A percentile compares a stretch with the other conserved stretches of the same genome.
phyloP scores from a whole-genome alignment of 1,140 invertebrate genomes.

The Drosophila pallidifrons region DNA sequence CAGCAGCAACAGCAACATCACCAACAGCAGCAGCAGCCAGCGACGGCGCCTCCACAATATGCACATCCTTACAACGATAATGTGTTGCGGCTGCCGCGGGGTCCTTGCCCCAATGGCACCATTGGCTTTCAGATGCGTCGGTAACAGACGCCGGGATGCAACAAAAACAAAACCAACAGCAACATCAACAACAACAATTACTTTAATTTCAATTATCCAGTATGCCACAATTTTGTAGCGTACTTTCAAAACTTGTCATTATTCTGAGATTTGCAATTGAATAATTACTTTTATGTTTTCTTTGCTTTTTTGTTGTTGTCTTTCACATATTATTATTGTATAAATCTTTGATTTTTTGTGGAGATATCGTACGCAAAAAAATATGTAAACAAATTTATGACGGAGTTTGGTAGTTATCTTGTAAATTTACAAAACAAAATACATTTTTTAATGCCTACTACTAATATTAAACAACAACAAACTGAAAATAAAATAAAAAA shows the following conservation, averaged over 20 bases:
- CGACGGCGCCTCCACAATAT: constrained; percentile 53
- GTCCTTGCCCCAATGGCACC: constrained; percentile 87
- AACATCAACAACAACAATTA: constrained; percentile 5
- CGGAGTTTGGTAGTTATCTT: constrained; percentile 77
- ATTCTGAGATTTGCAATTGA: constrained; percentile 20
- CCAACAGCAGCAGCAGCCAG: constrained; percentile 48
- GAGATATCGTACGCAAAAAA: constrained; percentile 24
- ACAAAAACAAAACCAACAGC: not conserved
- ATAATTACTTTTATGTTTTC: constrained; percentile 8
- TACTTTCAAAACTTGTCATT: constrained; percentile 24
- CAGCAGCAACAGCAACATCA: constrained; percentile 21
- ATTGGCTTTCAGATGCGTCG: constrained; percentile 86
- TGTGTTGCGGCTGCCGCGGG: constrained; percentile 86
- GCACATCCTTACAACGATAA: constrained; percentile 84
- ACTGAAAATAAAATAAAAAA: constrained; percentile 42
- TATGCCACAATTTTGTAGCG: constrained; percentile 4
- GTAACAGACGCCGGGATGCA: constrained; percentile 84
- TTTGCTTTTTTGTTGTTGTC: constrained; percentile 10
- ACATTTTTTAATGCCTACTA: constrained; percentile 60
- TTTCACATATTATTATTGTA: constrained; percentile 21
- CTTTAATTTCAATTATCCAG: constrained; percentile 41
- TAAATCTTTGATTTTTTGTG: constrained; percentile 33
- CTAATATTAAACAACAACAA: constrained; percentile 37
- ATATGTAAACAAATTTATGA: constrained; percentile 62
- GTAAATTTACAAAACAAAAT: constrained; percentile 74